phyloP scores from a whole-genome alignment of 2,113 vertebrate species.

The Poeciliopsis occidentalis region DNA sequence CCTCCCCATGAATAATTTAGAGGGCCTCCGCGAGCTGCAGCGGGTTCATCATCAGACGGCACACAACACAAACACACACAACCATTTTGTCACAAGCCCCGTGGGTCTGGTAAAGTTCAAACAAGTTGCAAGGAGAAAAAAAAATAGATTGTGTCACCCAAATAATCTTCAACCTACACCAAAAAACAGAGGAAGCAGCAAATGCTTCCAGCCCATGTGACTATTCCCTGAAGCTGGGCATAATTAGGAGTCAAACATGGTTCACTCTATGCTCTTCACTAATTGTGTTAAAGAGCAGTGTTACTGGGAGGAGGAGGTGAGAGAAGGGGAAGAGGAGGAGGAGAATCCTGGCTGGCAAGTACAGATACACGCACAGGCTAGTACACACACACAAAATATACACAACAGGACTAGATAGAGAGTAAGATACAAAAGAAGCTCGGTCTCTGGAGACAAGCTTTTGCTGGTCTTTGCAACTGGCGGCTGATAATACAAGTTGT shows the following conservation, averaged over 20 bases:
- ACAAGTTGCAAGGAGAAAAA: slow-evolving; percentile 68
- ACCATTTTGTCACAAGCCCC: slow-evolving; percentile 79
- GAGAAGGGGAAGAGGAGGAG: slow-evolving; percentile 45
- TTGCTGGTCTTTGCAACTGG: slow-evolving; percentile 92
- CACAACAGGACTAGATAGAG: slow-evolving; percentile 91
- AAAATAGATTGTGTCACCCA: slow-evolving; percentile 60
- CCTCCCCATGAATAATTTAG: slow-evolving; percentile 81
- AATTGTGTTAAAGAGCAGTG: slow-evolving; percentile 96
- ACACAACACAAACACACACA: slow-evolving; percentile 75
- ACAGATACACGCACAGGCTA: slow-evolving; percentile 68
- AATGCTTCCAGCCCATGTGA: slow-evolving; percentile 73
- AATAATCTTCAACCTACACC: slow-evolving; percentile 63
- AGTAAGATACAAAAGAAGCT: slow-evolving; percentile 91
- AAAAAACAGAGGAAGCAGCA: slow-evolving; percentile 45
- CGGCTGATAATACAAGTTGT: slow-evolving; percentile 99
- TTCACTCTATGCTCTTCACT: slow-evolving; percentile 86
- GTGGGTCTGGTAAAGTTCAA: slow-evolving; percentile 83
- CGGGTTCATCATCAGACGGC: slow-evolving; percentile 69
- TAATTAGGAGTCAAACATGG: slow-evolving; percentile 94
- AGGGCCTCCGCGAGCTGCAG: slow-evolving; percentile 62
- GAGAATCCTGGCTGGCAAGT: slow-evolving; percentile 76
- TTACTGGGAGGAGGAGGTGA: slow-evolving; percentile 81
- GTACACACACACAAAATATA: slow-evolving; percentile 53
- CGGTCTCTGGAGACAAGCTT: slow-evolving; percentile 91
- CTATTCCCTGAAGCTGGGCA: slow-evolving; percentile 89